Conservation (phyloP, 1,140 invertebrate species). For the Chironomus striatipennis region DNA sequence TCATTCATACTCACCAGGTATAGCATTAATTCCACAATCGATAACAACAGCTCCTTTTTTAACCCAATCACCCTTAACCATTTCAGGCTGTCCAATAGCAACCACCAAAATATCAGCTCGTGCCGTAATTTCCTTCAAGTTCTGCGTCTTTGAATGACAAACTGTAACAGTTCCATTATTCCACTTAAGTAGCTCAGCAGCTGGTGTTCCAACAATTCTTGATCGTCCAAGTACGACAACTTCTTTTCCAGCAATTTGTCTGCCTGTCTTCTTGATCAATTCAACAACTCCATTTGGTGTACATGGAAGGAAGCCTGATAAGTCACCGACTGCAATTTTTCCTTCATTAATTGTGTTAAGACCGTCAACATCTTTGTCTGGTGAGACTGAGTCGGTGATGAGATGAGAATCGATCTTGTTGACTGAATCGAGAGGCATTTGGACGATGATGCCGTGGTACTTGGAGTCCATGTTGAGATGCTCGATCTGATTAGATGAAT, state of each 20-base stretch:
- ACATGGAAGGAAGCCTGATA: constrained; percentile 82
- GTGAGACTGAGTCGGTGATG: constrained; percentile 77
- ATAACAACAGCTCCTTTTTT: constrained; percentile 99
- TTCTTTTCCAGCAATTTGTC: constrained; percentile 69
- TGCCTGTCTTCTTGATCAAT: constrained; percentile 75
- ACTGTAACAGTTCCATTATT: constrained; percentile 93
- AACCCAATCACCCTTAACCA: constrained; percentile 94
- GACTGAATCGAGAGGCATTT: constrained; percentile 86
- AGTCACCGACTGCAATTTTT: constrained; percentile 72
- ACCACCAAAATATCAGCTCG: constrained; percentile 94
- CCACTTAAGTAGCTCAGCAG: constrained; percentile 92
- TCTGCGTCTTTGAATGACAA: constrained; percentile 89
- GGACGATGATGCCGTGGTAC: constrained; percentile 94
- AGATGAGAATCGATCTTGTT: constrained; percentile 75
- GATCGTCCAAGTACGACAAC: constrained; percentile 94
- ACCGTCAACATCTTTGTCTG: constrained; percentile 92
- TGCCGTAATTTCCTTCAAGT: constrained; percentile 62
- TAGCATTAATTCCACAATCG: constrained; percentile 96
- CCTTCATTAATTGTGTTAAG: constrained; percentile 88
- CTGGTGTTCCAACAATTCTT: constrained; percentile 95
- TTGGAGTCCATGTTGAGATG: constrained; percentile 73
- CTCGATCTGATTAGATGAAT: constrained; percentile 51
- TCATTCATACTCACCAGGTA: constrained; percentile 59
- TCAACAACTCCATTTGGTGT: constrained; percentile 90
- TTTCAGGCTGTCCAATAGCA: constrained; percentile 81